Evolutionary conservation across 2,797 vertebrate species (phyloP).

Genomic region (Hylomyscus alleni): DNA sequence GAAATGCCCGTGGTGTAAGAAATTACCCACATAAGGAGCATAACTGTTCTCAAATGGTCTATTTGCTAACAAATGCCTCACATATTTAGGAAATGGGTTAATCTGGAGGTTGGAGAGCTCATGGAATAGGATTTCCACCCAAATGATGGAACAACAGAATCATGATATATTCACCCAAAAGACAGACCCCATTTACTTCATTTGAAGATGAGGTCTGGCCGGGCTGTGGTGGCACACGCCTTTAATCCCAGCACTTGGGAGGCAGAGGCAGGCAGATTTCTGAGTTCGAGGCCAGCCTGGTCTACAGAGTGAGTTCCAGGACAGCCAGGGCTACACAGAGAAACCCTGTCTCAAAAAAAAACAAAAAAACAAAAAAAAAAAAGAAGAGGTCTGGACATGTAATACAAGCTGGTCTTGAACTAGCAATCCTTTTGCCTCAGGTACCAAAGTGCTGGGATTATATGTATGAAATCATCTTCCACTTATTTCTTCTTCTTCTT

Average conservation of each 20-base stretch:
- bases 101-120: neutral
- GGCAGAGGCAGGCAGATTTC: too few species aligned
- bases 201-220: neutral
- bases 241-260: too few species aligned
- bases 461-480: neutral
- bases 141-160: neutral
- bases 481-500: neutral
- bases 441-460: neutral
- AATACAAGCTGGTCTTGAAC: neutral
- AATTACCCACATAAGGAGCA: neutral
- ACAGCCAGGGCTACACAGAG: too few species aligned
- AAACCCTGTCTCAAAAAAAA: too few species aligned
- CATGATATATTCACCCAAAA: neutral
- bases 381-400: neutral
- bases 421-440: neutral
- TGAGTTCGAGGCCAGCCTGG: too few species aligned
- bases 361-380: too few species aligned
- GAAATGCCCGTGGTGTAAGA: conserved; percentile 13
- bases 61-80: neutral
- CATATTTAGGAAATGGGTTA: neutral
- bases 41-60: neutral
- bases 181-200: neutral
- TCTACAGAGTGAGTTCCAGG: too few species aligned
- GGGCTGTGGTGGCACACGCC: too few species aligned
- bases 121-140: neutral